Conservation (phyloP, 2,888 invertebrate genomes). For the Lymantria dispar region DNA sequence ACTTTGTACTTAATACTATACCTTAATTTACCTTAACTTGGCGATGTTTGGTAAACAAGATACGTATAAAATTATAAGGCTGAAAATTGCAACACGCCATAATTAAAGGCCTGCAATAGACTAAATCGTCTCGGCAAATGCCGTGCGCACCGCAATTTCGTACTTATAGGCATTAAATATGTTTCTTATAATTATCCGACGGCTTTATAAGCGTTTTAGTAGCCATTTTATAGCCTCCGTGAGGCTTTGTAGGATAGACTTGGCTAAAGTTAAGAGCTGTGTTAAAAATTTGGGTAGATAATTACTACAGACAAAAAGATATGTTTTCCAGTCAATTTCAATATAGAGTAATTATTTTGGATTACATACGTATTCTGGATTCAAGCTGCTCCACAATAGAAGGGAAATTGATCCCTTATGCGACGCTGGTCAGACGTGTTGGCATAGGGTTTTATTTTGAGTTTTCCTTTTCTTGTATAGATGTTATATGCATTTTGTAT, state of each 20-base stretch:
- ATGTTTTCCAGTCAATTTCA: no score
- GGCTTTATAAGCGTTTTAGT: slow-evolving; percentile 41
- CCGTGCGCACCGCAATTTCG: slow-evolving; percentile 33
- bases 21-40: slow-evolving; percentile 3
- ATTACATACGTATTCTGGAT: no score
- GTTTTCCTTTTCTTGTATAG: no score
- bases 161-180: slow-evolving; percentile 40
- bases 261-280: slow-evolving; percentile 43
- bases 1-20: slow-evolving; percentile 2
- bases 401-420: no score
- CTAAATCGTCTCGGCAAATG: slow-evolving; percentile 24
- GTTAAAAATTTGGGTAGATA: no score
- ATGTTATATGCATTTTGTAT: no score
- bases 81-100: slow-evolving; percentile 33
- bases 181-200: slow-evolving; percentile 48
- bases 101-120: slow-evolving; percentile 42
- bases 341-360: no score
- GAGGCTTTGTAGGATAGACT: slow-evolving; percentile 35
- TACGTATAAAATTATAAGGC: slow-evolving; percentile 23
- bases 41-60: slow-evolving; percentile 14
- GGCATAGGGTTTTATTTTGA: no score
- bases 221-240: slow-evolving; percentile 36
- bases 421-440: no score
- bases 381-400: no score
- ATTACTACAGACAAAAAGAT: no score